Evolutionary conservation across 2,888 invertebrate species (phyloP).

Genomic region (Meandrusa payeni): DNA sequence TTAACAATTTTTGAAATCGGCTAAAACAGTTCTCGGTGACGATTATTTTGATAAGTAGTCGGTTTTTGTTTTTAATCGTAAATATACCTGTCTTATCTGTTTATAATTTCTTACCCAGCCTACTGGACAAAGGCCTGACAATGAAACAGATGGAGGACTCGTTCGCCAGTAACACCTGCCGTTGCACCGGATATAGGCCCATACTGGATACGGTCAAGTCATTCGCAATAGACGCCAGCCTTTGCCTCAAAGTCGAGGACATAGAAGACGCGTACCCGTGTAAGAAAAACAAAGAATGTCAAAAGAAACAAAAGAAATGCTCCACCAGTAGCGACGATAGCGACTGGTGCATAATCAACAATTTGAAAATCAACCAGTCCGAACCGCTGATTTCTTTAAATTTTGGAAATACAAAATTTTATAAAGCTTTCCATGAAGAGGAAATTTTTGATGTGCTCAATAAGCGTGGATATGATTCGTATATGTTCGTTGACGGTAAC

Average conservation of each 20-base stretch:
- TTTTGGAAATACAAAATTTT: constrained; percentile 66
- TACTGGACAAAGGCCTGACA: constrained; percentile 69
- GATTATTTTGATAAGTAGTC: too few relatives aligned
- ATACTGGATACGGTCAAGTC: constrained; percentile 89
- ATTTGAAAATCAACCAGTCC: constrained; percentile 26
- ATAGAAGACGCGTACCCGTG: constrained; percentile 60
- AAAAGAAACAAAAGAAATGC: constrained; percentile 50
- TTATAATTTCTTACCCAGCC: too few relatives aligned
- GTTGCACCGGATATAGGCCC: constrained; percentile 90
- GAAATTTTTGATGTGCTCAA: constrained; percentile 71
- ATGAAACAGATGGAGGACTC: constrained; percentile 86
- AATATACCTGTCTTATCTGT: too few relatives aligned
- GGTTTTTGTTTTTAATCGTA: too few relatives aligned
- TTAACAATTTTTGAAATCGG: constrained; percentile 18
- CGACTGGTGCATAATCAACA: constrained; percentile 52
- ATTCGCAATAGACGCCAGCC: constrained; percentile 82
- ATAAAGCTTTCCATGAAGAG: constrained; percentile 65
- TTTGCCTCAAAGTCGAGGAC: constrained; percentile 71
- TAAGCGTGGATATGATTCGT: constrained; percentile 62
- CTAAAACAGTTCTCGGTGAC: too few relatives aligned
- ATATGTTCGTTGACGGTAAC: constrained; percentile 84
- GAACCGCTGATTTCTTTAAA: constrained; percentile 62
- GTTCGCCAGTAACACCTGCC: constrained; percentile 89
- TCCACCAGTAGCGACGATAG: constrained; percentile 43
- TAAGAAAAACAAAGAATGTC: constrained; percentile 41